phyloP scores from a whole-genome alignment of 2,888 invertebrate species.

The Synergus japonicus region DNA sequence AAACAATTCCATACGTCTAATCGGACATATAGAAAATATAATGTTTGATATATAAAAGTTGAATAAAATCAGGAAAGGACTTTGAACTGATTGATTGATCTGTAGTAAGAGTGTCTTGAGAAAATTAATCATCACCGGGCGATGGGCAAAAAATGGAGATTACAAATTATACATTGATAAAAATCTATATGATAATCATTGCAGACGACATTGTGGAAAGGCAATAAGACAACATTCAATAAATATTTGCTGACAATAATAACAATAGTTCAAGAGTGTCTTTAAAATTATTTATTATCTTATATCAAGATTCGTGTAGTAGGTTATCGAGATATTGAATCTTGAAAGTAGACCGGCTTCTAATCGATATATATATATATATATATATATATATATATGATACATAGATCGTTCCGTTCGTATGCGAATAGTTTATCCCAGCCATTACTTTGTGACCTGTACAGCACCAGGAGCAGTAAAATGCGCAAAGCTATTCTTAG shows the following conservation, averaged over 20 bases:
- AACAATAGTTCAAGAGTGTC: slow-evolving; percentile 12
- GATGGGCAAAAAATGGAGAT: neutral
- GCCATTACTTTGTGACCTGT: slow-evolving; percentile 10
- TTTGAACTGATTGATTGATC: too few relatives aligned
- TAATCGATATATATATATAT: neutral
- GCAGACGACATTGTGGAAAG: neutral
- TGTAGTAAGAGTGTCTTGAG: neutral
- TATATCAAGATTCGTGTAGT: slow-evolving; percentile 24
- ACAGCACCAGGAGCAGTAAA: slow-evolving; percentile 2
- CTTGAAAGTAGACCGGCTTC: slow-evolving; percentile 28
- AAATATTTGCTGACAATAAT: slow-evolving; percentile 7
- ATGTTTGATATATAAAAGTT: too few relatives aligned
- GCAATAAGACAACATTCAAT: neutral
- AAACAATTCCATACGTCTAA: too few relatives aligned
- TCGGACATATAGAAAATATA: too few relatives aligned
- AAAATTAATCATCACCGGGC: neutral
- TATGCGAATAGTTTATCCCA: slow-evolving; percentile 24
- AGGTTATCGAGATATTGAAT: slow-evolving; percentile 22
- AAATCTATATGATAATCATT: neutral
- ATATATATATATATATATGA: neutral
- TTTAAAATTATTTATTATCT: slow-evolving; percentile 34
- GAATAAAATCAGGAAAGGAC: too few relatives aligned
- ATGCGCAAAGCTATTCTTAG: slow-evolving; percentile 32
- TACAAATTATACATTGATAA: neutral
- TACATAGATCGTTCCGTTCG: slow-evolving; percentile 28